Percentiles rank a stretch among this genome's conserved stretches.
Evolutionary conservation across 2,113 vertebrate genomes (phyloP).

Genomic region (Ardeotis arabs): DNA sequence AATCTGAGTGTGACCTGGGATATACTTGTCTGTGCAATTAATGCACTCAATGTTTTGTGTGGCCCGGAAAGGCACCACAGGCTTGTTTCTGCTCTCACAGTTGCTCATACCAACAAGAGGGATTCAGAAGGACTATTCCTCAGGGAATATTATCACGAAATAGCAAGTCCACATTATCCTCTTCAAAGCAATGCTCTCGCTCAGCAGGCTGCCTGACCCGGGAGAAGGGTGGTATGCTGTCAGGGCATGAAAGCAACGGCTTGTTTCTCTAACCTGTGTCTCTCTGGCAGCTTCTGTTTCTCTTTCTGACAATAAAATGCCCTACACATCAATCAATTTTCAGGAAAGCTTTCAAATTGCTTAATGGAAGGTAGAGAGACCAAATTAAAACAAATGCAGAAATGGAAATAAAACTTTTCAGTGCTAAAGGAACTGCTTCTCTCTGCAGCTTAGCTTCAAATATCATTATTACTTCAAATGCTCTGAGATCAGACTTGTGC

Average conservation of each 20-base stretch:
- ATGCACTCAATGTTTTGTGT: background rate
- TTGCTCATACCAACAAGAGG: background rate
- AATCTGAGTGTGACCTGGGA: background rate
- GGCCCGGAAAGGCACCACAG: background rate
- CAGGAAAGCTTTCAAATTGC: background rate
- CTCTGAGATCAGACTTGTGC: background rate
- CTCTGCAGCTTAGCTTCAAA: background rate
- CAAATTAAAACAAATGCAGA: slow-evolving; percentile 18
- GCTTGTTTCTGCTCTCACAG: background rate
- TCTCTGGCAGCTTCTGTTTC: background rate
- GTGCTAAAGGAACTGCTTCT: background rate
- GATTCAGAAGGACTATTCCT: background rate
- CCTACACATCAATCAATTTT: background rate
- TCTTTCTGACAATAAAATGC: background rate
- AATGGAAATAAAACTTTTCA: background rate
- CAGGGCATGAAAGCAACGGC: background rate
- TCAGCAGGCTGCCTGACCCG: background rate
- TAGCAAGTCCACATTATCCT: background rate
- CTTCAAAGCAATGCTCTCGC: background rate
- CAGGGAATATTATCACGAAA: background rate
- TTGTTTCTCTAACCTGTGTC: background rate
- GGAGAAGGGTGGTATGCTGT: background rate
- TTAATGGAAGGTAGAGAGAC: background rate
- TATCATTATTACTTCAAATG: background rate
- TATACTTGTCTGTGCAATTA: background rate